These are phyloP conservation scores for Lissocephala sabroskyi DNA, from an alignment of 2,888 invertebrate species.

Conservation along the genomic window DNA sequence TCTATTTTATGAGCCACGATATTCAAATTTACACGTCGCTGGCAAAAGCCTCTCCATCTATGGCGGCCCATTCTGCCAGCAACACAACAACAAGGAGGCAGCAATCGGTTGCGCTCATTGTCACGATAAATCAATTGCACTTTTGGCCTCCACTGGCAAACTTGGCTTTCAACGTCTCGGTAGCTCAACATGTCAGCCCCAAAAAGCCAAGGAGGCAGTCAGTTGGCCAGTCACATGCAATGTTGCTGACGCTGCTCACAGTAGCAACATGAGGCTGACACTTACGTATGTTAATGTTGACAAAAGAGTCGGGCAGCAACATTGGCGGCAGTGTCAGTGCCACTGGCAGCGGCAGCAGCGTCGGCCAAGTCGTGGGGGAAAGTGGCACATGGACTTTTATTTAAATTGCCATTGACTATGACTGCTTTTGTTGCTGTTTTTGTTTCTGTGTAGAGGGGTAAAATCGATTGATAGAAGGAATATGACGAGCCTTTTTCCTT, in stretches of 20 bases:
- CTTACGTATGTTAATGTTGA: constrained; percentile 69
- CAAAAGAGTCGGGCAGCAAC: constrained; percentile 50
- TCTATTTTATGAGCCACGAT: constrained; percentile 55
- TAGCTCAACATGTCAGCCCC: constrained; percentile 13
- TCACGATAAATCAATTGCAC: constrained; percentile 68
- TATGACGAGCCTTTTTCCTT: constrained; percentile 25
- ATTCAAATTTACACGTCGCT: constrained; percentile 54
- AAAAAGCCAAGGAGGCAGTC: constrained; percentile 2
- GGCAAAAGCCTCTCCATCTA: not conserved
- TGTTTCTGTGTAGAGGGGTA: no score
- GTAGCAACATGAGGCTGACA: constrained; percentile 63
- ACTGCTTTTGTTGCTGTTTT: constrained; percentile 5
- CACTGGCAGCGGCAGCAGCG: constrained; percentile 11
- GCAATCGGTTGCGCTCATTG: constrained; percentile 41
- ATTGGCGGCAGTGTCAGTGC: constrained; percentile 21
- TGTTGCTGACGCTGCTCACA: constrained; percentile 28
- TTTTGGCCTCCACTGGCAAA: constrained; percentile 36
- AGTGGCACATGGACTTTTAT: constrained; percentile 21
- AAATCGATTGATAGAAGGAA: no score
- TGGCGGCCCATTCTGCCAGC: no score
- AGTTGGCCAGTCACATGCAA: constrained; percentile 18
- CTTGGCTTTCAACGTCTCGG: constrained; percentile 14
- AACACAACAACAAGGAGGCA: no score
- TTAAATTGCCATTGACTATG: constrained; percentile 8
- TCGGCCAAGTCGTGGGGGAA: constrained; percentile 22